Conservation (phyloP, 92 coral and sea anemone genomes). For the Palythoa grandiflora region DNA sequence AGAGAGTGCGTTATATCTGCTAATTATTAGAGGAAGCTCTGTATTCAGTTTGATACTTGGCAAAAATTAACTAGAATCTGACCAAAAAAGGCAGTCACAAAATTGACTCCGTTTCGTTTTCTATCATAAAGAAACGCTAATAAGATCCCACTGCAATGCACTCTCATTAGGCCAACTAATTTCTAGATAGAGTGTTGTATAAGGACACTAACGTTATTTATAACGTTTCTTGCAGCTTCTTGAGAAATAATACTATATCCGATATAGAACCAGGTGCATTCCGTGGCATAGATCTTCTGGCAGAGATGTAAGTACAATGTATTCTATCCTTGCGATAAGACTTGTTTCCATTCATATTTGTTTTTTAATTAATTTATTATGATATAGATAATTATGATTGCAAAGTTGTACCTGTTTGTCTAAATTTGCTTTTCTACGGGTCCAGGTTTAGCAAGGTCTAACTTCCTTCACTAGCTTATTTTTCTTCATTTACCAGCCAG, state of each 20-base stretch:
- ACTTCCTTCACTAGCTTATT: conserved; percentile 9
- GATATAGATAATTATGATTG: conserved; percentile 11
- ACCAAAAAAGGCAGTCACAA: too few species aligned
- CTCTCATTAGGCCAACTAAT: conserved; percentile 4
- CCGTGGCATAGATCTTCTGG: not conserved
- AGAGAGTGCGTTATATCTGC: not conserved
- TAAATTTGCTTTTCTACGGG: too few species aligned
- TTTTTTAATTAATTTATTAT: not conserved
- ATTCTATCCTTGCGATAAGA: too few species aligned
- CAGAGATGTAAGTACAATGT: not conserved
- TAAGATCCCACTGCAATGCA: not conserved
- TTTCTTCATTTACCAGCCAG: not conserved
- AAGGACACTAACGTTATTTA: not conserved
- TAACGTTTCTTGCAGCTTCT: conserved; percentile 1
- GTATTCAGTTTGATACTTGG: not conserved
- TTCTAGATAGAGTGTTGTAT: not conserved
- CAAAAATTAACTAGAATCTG: too few species aligned
- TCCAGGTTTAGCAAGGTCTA: conserved; percentile 1
- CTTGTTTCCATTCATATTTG: not conserved
- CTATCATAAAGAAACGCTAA: not conserved
- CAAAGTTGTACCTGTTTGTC: conserved; percentile 1
- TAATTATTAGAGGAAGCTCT: not conserved
- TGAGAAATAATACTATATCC: not conserved
- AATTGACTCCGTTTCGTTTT: too few species aligned
- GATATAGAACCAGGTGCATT: conserved; percentile 10